Evolutionary conservation across 1,140 invertebrate species (phyloP), one percentile per base, ranked within the genome.

Genomic region (Drosophila pallidifrons): DNA sequence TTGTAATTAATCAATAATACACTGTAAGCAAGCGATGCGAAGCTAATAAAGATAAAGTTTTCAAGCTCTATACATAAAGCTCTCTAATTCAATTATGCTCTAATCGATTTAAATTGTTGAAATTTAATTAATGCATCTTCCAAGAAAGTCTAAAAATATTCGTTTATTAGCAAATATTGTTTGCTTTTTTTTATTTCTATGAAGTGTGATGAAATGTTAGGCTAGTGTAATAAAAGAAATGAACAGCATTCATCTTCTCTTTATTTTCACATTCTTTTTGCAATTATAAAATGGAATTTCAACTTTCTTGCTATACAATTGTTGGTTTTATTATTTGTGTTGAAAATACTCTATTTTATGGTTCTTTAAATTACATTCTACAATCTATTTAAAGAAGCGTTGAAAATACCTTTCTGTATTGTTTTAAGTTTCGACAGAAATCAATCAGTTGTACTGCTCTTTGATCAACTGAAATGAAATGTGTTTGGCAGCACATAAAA

Each of bases 391-490:
- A 20, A 35, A 38, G 10, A 35, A 15, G 13, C 13, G 1, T 16
- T 38, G 5, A 49, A 41, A 57, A 38, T 11, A 15, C 13, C 11
- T 49, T 15, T 47, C 32, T 55, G 51, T 49, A 28, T 58, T 38
- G 49, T 32, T n/a, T 52, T 13, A 30, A 35, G 10, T 5, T 3
- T 49, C 7, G 10, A 64, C 51, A 25, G 16, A 25, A n/a, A 54
- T 65, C 63, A 55, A 55, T 16, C 25, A 45, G 20, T 57, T 51
- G 10, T 25, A 7, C 10, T 15, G n/a, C 63, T 47, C 43, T 58
- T 66, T 66, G 51, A 57, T n/a, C 11, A 43, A 43, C 41, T 43
- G 41, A 43, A 43, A 3, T 43, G 41, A 35, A 57, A 57, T 11
- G 32, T 16, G 20, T 66, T 25, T 55, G 4, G 45, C 16, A 38